Base-by-base conservation (phyloP, 2,113 vertebrate species). In the Girardinichthys multiradiatus region DNA sequence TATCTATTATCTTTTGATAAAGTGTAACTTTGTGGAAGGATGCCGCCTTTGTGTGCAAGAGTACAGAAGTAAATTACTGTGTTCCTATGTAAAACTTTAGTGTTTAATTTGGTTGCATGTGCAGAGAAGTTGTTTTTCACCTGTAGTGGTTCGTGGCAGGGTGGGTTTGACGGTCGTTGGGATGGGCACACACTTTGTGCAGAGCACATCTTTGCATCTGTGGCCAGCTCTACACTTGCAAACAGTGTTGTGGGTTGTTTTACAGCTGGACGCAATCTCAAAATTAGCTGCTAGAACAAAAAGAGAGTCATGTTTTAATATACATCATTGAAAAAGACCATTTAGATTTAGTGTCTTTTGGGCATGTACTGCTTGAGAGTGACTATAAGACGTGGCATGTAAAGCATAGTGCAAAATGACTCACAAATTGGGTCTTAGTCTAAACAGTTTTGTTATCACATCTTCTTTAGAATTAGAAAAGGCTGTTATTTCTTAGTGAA, bases 141-240 rank as follows among this genome's bases (percentile, higher is more conserved):
- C 76, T 84, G 68, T 45, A 35, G 33, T 76, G 73, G 59, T 7
- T 3, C 64, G 7, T 29, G 72, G 13, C 12, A 21, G 0, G 0
- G 62, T 72, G 48, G 70, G 2, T 66, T 31, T 21, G 27, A 66
- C 0, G 24, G 77, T 48, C 15, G 28, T 29, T 19, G 66, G 61
- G 21, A 68, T 57, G 2, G 1, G 28, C 39, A 27, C 63, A 79
- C 94, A 95, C 12, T 9, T 0, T 0, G 12, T 14, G 58, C 94
- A 93, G 0, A 13, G 0, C 0, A 21, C 2, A 58, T 64, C 79
- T 30, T 0, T 69, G 72, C 91, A 94, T 21, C 1, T 27, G 54
- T 82, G 92, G 24, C 92, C 93, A 1, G 57, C 26, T 37, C 76
- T 57, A 75, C 94, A 95, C 29, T 0, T 61, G 68, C 93, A 95